Evolutionary conservation across 2,797 vertebrate species (phyloP).

Genomic region (Gobionotothen gibberifrons): DNA sequence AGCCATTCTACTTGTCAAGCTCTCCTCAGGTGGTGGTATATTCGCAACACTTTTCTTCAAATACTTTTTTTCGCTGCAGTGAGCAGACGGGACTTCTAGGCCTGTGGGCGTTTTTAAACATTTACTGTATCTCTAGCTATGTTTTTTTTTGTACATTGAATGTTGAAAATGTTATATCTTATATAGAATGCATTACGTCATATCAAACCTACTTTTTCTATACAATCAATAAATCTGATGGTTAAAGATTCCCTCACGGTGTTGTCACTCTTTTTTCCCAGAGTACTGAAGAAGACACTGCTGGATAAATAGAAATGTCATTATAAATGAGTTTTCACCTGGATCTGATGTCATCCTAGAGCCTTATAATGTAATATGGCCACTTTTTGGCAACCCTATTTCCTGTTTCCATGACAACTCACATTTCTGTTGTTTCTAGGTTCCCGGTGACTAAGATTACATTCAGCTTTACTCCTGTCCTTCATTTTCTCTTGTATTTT

Average conservation of each 20-base stretch:
- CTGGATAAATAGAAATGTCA: neutral
- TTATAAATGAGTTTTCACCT: constrained; percentile 2
- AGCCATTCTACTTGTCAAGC: constrained; percentile 49
- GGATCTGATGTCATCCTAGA: constrained; percentile 3
- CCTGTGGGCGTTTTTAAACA: constrained; percentile 82
- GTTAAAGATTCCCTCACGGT: constrained; percentile 62
- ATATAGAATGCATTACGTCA: constrained; percentile 91
- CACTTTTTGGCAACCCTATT: neutral
- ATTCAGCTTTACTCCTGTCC: neutral
- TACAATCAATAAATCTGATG: constrained; percentile 89
- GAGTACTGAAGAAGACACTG: neutral
- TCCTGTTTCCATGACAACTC: constrained; percentile 34
- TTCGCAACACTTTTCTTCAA: constrained; percentile 40
- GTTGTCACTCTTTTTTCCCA: constrained; percentile 1
- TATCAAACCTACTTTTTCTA: constrained; percentile 90
- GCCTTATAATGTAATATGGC: neutral
- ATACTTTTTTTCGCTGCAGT: constrained; percentile 62
- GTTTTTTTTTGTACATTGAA: constrained; percentile 87
- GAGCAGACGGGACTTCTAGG: constrained; percentile 67
- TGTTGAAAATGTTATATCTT: constrained; percentile 90
- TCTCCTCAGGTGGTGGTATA: constrained; percentile 45
- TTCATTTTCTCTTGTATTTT: constrained; percentile 11
- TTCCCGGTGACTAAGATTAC: neutral
- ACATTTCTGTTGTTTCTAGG: constrained; percentile 9
- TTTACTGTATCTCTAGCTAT: constrained; percentile 82